These are phyloP conservation scores for Eupsilia transversa DNA, from an alignment of 2,888 invertebrate genomes.

Conservation along the genomic window DNA sequence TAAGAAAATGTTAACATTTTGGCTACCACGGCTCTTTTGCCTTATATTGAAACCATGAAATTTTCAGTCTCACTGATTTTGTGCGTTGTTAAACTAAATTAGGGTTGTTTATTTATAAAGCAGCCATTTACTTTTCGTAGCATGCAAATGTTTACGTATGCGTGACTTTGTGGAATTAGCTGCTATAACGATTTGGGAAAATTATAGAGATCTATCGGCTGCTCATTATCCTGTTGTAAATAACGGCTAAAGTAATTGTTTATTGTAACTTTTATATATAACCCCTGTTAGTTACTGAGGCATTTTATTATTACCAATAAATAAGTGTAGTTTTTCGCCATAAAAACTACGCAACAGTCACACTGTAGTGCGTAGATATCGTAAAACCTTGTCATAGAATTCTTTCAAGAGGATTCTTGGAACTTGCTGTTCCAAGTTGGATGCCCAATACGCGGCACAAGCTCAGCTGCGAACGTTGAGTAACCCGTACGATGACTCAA, in stretches of 20 bases:
- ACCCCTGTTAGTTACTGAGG: not conserved
- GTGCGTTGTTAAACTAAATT: slow-evolving; percentile 46
- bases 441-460: not conserved
- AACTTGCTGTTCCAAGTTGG: no score
- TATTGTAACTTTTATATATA: slow-evolving; percentile 36
- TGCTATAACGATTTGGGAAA: slow-evolving; percentile 45
- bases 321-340: not conserved
- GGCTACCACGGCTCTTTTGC: not conserved
- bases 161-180: slow-evolving; percentile 56
- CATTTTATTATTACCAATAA: slow-evolving; percentile 21
- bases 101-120: slow-evolving; percentile 53
- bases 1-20: not conserved
- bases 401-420: not conserved
- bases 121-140: slow-evolving; percentile 40
- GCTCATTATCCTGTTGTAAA: slow-evolving; percentile 37
- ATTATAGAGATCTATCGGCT: slow-evolving; percentile 55
- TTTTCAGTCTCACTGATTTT: slow-evolving; percentile 25
- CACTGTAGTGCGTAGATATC: not conserved
- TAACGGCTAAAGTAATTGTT: slow-evolving; percentile 38
- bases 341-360: slow-evolving; percentile 13
- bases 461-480: not conserved
- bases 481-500: not conserved
- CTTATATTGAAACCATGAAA: not conserved
- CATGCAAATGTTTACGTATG: slow-evolving; percentile 57
- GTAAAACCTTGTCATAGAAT: slow-evolving; percentile 1